These are phyloP conservation scores for Lagocephalus sceleratus DNA, from an alignment of 2,797 vertebrate species.

Conservation along the genomic window DNA sequence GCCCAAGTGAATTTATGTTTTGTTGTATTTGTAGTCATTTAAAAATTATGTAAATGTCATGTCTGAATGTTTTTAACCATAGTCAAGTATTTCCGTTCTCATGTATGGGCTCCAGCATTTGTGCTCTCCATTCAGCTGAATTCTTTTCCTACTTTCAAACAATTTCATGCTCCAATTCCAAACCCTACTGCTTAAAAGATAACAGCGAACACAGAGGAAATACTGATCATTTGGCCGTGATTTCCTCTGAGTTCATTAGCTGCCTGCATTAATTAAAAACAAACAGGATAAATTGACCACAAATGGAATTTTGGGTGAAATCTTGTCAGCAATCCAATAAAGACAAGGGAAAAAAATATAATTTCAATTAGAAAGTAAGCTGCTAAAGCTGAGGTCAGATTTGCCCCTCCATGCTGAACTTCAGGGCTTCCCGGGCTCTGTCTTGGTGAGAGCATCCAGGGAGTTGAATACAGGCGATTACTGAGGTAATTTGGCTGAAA, in stretches of 20 bases:
- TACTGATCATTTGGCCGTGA: constrained; percentile 67
- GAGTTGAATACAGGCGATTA: constrained; percentile 75
- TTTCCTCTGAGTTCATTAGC: constrained; percentile 71
- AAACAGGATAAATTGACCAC: constrained; percentile 77
- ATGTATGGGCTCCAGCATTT: constrained; percentile 54
- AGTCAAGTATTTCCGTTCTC: constrained; percentile 17
- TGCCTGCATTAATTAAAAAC: constrained; percentile 76
- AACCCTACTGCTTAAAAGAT: constrained; percentile 68
- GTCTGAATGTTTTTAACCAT: constrained; percentile 19
- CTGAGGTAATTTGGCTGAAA: constrained; percentile 81
- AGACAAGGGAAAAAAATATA: constrained; percentile 38
- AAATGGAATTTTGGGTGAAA: constrained; percentile 73
- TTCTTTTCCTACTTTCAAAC: constrained; percentile 72
- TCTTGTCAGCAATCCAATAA: constrained; percentile 72
- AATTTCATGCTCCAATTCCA: constrained; percentile 79
- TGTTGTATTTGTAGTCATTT: constrained; percentile 30
- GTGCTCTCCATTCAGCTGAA: constrained; percentile 54
- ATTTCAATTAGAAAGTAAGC: constrained; percentile 77
- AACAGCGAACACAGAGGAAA: constrained; percentile 62
- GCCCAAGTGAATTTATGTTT: constrained; percentile 41
- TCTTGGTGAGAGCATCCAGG: constrained; percentile 66
- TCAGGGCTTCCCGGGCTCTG: constrained; percentile 60
- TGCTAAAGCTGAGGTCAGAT: constrained; percentile 70
- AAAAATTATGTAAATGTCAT: constrained; percentile 28
- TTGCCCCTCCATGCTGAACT: constrained; percentile 65